A percentile compares a stretch with the other conserved stretches of the same genome.
phyloP scores from a whole-genome alignment of 2,113 vertebrate genomes.

The Panurus biarmicus region DNA sequence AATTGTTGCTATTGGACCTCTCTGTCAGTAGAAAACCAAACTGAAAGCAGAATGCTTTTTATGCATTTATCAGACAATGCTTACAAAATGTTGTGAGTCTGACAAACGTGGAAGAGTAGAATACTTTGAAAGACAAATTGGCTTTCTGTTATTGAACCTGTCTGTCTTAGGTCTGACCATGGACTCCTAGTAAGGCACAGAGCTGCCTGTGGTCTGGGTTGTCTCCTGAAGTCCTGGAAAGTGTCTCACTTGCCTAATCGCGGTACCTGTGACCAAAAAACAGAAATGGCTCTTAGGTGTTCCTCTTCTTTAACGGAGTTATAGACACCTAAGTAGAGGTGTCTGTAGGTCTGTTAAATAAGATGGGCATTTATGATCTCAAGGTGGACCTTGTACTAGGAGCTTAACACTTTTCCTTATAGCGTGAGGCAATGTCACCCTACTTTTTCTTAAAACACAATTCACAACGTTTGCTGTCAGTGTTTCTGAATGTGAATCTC shows the following conservation, averaged over 20 bases:
- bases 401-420: neutral
- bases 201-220: neutral
- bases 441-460: neutral
- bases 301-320: neutral
- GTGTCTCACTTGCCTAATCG: neutral
- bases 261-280: neutral
- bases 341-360: neutral
- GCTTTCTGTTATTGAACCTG: neutral
- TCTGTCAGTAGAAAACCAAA: neutral
- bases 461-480: neutral
- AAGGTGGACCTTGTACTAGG: neutral
- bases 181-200: neutral
- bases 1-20: neutral
- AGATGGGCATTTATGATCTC: neutral
- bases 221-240: neutral
- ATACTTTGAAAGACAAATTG: neutral
- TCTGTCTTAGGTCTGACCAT: neutral
- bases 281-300: neutral
- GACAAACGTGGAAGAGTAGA: neutral
- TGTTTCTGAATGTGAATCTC: neutral
- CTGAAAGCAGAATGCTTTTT: neutral
- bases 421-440: neutral
- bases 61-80: neutral
- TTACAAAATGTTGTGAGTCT: neutral
- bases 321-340: neutral